These are phyloP conservation scores for Turdus rufiventris DNA, from an alignment of 2,113 vertebrate genomes.

Conservation along the genomic window DNA sequence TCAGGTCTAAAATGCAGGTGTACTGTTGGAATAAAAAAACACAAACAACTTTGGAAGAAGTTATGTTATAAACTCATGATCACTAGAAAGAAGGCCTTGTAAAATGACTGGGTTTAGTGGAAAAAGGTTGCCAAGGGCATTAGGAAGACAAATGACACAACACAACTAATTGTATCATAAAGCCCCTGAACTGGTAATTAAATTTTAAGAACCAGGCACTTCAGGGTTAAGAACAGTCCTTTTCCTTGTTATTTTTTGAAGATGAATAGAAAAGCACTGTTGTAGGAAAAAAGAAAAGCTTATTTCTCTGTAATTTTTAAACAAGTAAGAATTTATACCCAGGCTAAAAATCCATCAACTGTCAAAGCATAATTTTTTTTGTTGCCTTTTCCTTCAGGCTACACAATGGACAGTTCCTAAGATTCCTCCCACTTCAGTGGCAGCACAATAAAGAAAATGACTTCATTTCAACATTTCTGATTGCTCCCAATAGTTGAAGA, in stretches of 20 bases:
- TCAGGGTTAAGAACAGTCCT: background rate
- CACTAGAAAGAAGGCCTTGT: background rate
- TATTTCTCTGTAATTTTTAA: background rate
- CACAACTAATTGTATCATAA: background rate
- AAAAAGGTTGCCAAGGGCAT: background rate
- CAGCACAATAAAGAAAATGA: background rate
- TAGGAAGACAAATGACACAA: background rate
- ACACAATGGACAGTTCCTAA: background rate
- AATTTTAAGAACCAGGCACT: background rate
- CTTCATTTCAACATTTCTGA: background rate
- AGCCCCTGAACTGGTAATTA: background rate
- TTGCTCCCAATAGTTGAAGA: background rate
- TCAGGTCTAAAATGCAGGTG: background rate
- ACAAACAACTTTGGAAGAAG: background rate
- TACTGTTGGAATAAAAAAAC: background rate
- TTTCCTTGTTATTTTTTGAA: background rate
- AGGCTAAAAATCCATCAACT: background rate
- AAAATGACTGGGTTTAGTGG: background rate
- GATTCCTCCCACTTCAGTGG: background rate
- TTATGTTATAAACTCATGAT: background rate
- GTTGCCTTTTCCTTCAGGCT: background rate
- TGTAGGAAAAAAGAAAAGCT: background rate
- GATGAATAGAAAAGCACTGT: background rate
- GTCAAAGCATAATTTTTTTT: background rate
- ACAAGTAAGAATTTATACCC: background rate